These are phyloP conservation scores for Anguilla japonica DNA, from an alignment of 2,113 vertebrate species.

Conservation along the genomic window DNA sequence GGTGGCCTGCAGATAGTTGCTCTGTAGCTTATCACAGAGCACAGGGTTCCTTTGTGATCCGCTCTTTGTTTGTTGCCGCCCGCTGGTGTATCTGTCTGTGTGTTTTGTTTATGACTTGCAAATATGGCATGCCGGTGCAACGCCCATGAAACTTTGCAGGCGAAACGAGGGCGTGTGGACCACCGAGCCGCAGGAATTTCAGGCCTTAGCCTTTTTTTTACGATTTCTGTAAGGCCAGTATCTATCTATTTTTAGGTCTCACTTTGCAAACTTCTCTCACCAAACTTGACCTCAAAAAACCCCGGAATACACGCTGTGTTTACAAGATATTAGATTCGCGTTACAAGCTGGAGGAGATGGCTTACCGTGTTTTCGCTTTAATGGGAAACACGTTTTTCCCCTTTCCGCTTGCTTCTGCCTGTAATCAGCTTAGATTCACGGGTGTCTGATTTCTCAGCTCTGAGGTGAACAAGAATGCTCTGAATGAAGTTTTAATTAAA, in stretches of 20 bases:
- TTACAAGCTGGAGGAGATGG: background rate
- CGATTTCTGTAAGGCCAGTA: background rate
- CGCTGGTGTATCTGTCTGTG: constrained; percentile 42
- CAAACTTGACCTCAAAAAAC: constrained; percentile 18
- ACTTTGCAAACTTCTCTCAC: background rate
- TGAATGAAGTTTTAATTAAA: background rate
- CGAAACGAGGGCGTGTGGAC: background rate
- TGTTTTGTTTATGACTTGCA: constrained; percentile 62
- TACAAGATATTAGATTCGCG: constrained; percentile 24
- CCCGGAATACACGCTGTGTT: constrained; percentile 16
- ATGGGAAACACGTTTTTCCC: background rate
- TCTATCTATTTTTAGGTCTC: background rate
- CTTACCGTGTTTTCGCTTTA: constrained; percentile 4
- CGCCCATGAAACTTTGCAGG: constrained; percentile 29
- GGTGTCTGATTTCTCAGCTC: constrained; percentile 29
- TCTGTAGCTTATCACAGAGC: background rate
- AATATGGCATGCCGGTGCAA: constrained; percentile 59
- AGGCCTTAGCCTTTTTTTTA: background rate
- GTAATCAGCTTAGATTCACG: constrained; percentile 46
- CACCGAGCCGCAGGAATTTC: background rate
- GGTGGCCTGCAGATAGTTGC: background rate
- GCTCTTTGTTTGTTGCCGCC: constrained; percentile 49
- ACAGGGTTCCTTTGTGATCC: constrained; percentile 3
- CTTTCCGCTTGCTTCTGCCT: background rate
- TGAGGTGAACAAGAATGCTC: constrained; percentile 37